Percentiles rank a stretch among this genome's conserved stretches.
These are phyloP conservation scores for Sakesphorus luctuosus DNA, from an alignment of 2,113 vertebrate genomes.

Conservation along the genomic window DNA sequence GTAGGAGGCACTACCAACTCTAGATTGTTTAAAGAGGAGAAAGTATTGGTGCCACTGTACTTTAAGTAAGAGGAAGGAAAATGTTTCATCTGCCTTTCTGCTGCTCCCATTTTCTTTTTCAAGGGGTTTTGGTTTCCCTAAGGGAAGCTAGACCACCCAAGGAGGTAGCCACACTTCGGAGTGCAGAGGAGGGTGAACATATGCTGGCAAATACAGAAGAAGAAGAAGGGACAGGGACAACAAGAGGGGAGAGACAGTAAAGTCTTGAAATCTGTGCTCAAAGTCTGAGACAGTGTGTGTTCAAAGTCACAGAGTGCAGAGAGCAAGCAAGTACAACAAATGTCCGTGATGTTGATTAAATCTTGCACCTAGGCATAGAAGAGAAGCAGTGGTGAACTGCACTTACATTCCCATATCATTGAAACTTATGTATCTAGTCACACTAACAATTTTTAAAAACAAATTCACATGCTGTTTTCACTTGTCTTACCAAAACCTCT, in stretches of 20 bases:
- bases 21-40: neutral
- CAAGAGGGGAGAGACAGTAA: neutral
- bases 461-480: neutral
- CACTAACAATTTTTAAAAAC: neutral
- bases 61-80: neutral
- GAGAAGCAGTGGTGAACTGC: neutral
- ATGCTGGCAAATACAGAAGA: neutral
- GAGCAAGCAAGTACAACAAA: neutral
- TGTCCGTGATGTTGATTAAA: neutral
- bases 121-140: neutral
- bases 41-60: neutral
- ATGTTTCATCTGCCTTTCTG: neutral
- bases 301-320: neutral
- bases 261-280: too few species aligned
- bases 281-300: too few species aligned
- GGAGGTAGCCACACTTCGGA: neutral
- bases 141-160: constrained; percentile 42
- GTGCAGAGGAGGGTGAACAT: neutral
- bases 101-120: neutral
- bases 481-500: neutral
- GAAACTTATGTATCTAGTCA: neutral
- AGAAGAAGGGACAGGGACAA: neutral
- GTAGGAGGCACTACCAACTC: neutral
- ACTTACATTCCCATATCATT: neutral
- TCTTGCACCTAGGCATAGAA: neutral